Percentiles rank a stretch among this genome's conserved stretches.
Conservation (phyloP, 2,113 vertebrate species). For the Campylorhamphus procurvoides region DNA sequence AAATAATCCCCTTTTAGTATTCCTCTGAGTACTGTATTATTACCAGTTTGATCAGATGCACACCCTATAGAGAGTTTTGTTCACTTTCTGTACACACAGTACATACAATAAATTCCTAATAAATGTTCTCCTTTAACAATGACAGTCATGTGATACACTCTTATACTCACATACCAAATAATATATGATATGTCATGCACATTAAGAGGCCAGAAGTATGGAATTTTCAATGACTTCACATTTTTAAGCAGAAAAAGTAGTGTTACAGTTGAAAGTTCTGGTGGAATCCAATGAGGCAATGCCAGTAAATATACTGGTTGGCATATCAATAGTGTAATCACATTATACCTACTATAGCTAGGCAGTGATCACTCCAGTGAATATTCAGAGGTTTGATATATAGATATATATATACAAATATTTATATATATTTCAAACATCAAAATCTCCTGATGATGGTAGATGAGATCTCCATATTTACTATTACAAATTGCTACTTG, state of each 20-base stretch:
- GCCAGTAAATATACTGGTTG: neutral
- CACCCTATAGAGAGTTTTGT: neutral
- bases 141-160: neutral
- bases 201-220: neutral
- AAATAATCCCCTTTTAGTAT: neutral
- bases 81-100: neutral
- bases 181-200: neutral
- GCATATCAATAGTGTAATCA: neutral
- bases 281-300: neutral
- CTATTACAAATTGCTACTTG: neutral
- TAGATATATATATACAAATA: too few relatives aligned
- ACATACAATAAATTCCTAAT: neutral
- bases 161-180: neutral
- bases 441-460: neutral
- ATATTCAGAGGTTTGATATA: neutral
- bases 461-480: neutral
- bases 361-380: neutral
- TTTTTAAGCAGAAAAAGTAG: neutral
- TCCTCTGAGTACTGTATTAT: neutral
- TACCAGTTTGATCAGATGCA: neutral
- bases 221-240: neutral
- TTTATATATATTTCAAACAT: neutral
- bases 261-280: neutral
- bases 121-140: neutral
- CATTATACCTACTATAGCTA: neutral